phyloP scores from a whole-genome alignment of 2,113 vertebrate genomes.

The Mobula hypostoma region DNA sequence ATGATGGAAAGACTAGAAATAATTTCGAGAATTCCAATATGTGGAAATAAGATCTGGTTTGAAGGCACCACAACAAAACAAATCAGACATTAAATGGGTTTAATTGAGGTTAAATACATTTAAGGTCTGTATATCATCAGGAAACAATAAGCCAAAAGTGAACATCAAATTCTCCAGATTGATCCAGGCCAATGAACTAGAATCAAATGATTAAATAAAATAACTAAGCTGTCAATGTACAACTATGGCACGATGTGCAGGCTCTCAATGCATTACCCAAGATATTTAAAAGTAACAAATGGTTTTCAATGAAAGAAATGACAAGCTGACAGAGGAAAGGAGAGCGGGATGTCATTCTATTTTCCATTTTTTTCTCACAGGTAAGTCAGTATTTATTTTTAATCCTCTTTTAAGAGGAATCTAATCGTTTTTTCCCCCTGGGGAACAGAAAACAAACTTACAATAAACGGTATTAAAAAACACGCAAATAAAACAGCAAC shows the following conservation, averaged over 20 bases:
- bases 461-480: neutral
- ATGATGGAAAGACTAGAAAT: neutral
- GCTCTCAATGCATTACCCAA: neutral
- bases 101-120: neutral
- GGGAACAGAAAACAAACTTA: neutral
- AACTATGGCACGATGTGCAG: neutral
- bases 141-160: neutral
- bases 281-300: neutral
- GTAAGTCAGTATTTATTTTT: neutral
- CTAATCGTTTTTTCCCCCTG: neutral
- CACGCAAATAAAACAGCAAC: neutral
- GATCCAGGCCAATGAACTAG: neutral
- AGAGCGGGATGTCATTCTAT: neutral
- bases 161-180: neutral
- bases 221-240: neutral
- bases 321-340: neutral
- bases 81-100: neutral
- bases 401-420: neutral
- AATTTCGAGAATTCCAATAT: neutral
- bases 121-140: neutral
- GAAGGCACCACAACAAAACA: neutral
- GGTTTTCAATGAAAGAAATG: neutral
- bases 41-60: neutral
- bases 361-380: neutral
- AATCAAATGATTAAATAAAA: constrained; percentile 18